A percentile compares a stretch with the other conserved stretches of the same genome.
These are phyloP conservation scores for Pseudochirops cupreus DNA, from an alignment of 2,797 vertebrate genomes.

Conservation along the genomic window DNA sequence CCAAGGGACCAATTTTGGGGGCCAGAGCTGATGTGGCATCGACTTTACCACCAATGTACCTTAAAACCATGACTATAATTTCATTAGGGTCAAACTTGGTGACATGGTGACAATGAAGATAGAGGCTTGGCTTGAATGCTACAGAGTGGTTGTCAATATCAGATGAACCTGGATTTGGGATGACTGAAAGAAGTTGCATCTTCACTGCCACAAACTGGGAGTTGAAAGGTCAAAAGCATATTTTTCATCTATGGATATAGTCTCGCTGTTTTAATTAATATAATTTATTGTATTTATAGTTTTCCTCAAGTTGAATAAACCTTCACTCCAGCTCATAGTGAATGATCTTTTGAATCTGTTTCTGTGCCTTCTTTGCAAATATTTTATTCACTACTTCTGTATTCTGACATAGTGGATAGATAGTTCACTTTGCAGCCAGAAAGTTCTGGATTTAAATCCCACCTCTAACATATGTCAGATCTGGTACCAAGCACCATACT, in stretches of 20 bases:
- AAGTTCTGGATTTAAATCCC: neutral
- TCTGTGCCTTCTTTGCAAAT: neutral
- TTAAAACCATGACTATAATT: too few relatives aligned
- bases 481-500: neutral
- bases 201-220: too few relatives aligned
- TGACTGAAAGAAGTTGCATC: too few relatives aligned
- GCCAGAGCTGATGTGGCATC: conserved; percentile 87
- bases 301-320: neutral
- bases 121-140: too few relatives aligned
- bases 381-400: neutral
- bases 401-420: neutral
- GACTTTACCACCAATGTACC: too few relatives aligned
- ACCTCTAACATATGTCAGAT: neutral
- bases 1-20: too few relatives aligned
- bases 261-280: neutral
- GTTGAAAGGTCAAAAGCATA: too few relatives aligned
- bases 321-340: neutral
- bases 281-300: neutral
- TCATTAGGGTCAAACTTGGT: too few relatives aligned
- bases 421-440: neutral
- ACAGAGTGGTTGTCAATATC: too few relatives aligned
- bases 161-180: too few relatives aligned
- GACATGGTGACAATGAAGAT: too few relatives aligned
- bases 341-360: neutral
- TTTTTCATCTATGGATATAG: neutral